These are phyloP conservation scores for Pseudobourletiella spinata DNA, from an alignment of 1,140 invertebrate species.

Conservation along the genomic window DNA sequence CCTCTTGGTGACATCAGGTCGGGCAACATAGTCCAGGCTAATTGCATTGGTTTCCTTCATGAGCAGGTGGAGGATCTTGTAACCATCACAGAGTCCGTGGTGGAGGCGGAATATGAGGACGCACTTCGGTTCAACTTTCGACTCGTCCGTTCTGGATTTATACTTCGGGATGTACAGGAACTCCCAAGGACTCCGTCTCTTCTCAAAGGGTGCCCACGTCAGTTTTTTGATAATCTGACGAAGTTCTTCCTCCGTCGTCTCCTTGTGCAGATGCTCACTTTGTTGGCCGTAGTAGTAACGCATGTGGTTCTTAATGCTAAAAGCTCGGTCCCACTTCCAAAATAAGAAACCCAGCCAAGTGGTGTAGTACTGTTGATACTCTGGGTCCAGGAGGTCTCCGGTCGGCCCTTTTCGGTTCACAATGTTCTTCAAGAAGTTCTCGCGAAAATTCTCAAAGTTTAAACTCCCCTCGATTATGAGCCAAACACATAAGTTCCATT, in stretches of 20 bases:
- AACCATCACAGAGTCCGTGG: conserved; percentile 25
- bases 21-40: conserved; percentile 7
- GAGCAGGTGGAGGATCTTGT: conserved; percentile 15
- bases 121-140: background rate
- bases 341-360: conserved; percentile 29
- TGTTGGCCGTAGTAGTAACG: background rate
- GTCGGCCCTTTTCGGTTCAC: conserved; percentile 7
- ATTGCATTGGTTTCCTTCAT: conserved; percentile 18
- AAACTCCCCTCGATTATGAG: conserved; percentile 19
- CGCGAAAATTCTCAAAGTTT: conserved; percentile 14
- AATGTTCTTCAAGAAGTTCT: conserved; percentile 15
- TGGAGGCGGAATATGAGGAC: conserved; percentile 17
- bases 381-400: conserved; percentile 21
- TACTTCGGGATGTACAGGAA: conserved; percentile 19
- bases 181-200: conserved; percentile 24
- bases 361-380: conserved; percentile 25
- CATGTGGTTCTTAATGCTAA: background rate
- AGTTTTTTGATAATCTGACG: conserved; percentile 11
- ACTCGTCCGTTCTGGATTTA: background rate
- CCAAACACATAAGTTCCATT: conserved; percentile 27
- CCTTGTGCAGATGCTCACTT: background rate
- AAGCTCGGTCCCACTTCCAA: conserved; percentile 19
- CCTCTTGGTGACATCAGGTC: background rate
- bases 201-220: conserved; percentile 4
- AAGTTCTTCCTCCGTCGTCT: conserved; percentile 7